phyloP scores from a whole-genome alignment of 2,113 vertebrate species.

The Megaceryle maxima region DNA sequence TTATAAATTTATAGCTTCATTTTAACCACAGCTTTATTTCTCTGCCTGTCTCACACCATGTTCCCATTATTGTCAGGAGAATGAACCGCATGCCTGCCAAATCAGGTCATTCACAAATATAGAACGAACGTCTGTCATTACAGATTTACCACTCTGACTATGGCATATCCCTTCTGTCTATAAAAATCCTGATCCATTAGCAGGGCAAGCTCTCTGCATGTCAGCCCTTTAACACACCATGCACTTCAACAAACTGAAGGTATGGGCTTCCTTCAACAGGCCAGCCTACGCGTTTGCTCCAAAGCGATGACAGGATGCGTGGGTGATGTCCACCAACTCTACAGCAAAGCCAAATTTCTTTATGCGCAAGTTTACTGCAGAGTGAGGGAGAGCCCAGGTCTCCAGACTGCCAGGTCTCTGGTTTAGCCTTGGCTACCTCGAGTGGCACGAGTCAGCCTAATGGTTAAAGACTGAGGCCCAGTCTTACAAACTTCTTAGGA shows the following conservation, averaged over 20 bases:
- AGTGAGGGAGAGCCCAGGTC: neutral
- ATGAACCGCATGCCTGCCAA: conserved; percentile 75
- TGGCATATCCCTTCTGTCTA: conserved; percentile 72
- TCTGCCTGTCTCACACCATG: conserved; percentile 66
- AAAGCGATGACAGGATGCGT: neutral
- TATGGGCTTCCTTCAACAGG: neutral
- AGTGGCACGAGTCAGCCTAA: neutral
- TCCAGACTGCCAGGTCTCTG: neutral
- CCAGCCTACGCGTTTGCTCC: neutral
- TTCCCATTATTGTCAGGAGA: conserved; percentile 76
- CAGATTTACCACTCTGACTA: conserved; percentile 75
- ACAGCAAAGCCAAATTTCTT: neutral
- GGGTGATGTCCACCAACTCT: neutral
- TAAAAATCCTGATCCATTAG: conserved; percentile 67
- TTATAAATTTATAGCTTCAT: conserved; percentile 22
- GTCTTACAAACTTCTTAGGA: neutral
- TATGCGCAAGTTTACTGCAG: neutral
- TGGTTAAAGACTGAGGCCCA: neutral
- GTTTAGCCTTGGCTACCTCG: neutral
- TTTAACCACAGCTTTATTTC: conserved; percentile 34
- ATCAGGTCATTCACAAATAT: conserved; percentile 82
- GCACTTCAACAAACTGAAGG: neutral
- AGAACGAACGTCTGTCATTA: conserved; percentile 79
- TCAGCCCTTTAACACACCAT: conserved; percentile 39
- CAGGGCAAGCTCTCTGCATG: neutral